Percentiles rank a stretch among this genome's conserved stretches.
Conservation (phyloP, 2,113 vertebrate genomes). For the Muscicapa adusta region DNA sequence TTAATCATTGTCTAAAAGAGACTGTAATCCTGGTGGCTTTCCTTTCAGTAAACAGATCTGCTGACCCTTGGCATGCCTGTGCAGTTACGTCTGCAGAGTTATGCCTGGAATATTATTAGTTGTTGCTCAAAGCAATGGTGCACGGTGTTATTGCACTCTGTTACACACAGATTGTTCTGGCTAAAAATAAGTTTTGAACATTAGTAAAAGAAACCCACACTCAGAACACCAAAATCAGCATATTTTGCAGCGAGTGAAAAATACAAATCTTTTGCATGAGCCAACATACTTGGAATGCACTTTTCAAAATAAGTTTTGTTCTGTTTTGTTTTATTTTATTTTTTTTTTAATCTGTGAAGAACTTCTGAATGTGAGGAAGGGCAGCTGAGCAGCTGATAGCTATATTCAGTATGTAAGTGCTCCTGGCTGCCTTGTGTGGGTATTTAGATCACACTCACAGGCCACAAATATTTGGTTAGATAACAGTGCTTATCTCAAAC, state of each 20-base stretch:
- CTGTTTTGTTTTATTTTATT: neutral
- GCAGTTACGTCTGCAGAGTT: constrained; percentile 36
- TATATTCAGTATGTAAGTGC: neutral
- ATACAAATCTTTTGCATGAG: neutral
- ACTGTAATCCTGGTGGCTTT: constrained; percentile 35
- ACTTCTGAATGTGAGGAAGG: neutral
- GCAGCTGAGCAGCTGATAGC: neutral
- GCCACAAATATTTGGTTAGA: constrained; percentile 44
- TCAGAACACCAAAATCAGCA: neutral
- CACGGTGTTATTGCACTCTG: constrained; percentile 15
- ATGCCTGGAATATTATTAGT: constrained; percentile 49
- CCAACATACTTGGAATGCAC: neutral
- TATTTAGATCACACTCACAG: constrained; percentile 30
- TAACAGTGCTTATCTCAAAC: neutral
- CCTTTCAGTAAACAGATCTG: constrained; percentile 51
- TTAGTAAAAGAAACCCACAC: neutral
- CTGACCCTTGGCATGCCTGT: constrained; percentile 59
- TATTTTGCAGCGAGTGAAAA: neutral
- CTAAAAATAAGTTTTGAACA: constrained; percentile 35
- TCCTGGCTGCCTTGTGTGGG: neutral
- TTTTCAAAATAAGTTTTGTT: neutral
- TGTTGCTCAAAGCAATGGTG: constrained; percentile 26
- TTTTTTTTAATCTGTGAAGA: neutral
- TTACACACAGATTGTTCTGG: constrained; percentile 2
- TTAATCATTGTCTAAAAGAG: neutral